A percentile compares a stretch with the other conserved stretches of the same genome.
Evolutionary conservation across 2,888 invertebrate genomes (phyloP).

Genomic region (Cartodere bifasciata): DNA sequence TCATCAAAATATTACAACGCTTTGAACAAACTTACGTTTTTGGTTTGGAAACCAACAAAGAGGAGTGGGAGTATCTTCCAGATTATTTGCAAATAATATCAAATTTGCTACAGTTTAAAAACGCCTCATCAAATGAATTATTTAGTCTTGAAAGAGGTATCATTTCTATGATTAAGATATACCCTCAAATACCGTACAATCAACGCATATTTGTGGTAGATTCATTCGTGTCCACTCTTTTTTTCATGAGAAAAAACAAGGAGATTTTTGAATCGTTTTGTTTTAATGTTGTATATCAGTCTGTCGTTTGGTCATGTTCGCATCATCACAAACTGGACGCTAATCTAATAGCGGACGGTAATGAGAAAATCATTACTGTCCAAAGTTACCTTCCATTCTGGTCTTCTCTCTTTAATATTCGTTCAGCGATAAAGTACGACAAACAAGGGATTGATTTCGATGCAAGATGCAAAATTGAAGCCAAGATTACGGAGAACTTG

Average conservation of each 20-base stretch:
- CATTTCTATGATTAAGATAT: constrained; percentile 37
- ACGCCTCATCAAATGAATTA: constrained; percentile 33
- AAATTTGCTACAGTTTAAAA: constrained; percentile 33
- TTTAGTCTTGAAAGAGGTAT: constrained; percentile 36
- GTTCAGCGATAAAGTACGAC: constrained; percentile 14
- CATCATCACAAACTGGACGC: constrained; percentile 43
- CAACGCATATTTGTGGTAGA: constrained; percentile 30
- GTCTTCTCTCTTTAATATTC: constrained; percentile 35
- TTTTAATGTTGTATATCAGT: constrained; percentile 37
- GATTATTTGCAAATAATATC: constrained; percentile 41
- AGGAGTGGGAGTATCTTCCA: constrained; percentile 35
- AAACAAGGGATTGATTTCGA: constrained; percentile 19
- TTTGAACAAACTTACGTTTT: constrained; percentile 32
- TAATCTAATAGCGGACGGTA: constrained; percentile 26
- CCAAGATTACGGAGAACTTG: constrained; percentile 35
- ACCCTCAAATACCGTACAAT: constrained; percentile 34
- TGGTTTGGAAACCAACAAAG: constrained; percentile 27
- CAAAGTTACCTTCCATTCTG: constrained; percentile 47
- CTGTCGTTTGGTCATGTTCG: constrained; percentile 50
- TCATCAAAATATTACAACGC: constrained; percentile 34
- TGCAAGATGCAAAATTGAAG: constrained; percentile 22
- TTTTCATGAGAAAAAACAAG: constrained; percentile 30
- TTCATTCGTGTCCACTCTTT: constrained; percentile 34
- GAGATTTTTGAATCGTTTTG: constrained; percentile 36
- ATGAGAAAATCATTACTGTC: constrained; percentile 38